Conservation (phyloP, 2,113 vertebrate species). For the Donacobius atricapilla region DNA sequence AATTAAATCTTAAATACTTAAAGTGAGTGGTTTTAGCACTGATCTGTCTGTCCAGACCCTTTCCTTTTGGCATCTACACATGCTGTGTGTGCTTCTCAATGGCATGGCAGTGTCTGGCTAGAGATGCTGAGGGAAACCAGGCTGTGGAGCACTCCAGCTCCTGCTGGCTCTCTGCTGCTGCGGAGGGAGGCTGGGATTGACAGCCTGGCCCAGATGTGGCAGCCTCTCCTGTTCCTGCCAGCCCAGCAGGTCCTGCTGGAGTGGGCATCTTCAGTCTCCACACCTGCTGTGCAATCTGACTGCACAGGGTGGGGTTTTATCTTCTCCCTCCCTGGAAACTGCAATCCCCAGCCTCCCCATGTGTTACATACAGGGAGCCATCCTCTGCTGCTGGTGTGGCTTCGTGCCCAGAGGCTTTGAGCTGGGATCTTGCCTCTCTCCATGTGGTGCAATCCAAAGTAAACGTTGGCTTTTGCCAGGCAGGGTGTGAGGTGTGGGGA, state of each 20-base stretch:
- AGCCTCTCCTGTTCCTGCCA: background rate
- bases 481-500: background rate
- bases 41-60: background rate
- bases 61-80: background rate
- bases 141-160: background rate
- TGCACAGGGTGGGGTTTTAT: background rate
- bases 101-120: rapidly evolving
- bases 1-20: too few species aligned
- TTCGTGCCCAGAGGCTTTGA: background rate
- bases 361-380: rapidly evolving
- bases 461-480: background rate
- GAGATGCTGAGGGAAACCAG: background rate
- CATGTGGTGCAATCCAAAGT: background rate
- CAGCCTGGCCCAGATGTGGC: background rate
- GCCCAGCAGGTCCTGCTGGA: background rate
- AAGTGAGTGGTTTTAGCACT: too few species aligned
- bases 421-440: background rate
- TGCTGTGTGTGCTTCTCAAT: background rate
- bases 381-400: background rate
- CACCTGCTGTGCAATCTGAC: background rate
- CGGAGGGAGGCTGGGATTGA: background rate
- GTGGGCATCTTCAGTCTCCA: background rate
- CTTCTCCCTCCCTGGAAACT: background rate
- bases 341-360: background rate
- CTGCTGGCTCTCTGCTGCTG: background rate